Evolutionary conservation across 2,888 invertebrate genomes (phyloP).

Genomic region (Mesoligia furuncula): DNA sequence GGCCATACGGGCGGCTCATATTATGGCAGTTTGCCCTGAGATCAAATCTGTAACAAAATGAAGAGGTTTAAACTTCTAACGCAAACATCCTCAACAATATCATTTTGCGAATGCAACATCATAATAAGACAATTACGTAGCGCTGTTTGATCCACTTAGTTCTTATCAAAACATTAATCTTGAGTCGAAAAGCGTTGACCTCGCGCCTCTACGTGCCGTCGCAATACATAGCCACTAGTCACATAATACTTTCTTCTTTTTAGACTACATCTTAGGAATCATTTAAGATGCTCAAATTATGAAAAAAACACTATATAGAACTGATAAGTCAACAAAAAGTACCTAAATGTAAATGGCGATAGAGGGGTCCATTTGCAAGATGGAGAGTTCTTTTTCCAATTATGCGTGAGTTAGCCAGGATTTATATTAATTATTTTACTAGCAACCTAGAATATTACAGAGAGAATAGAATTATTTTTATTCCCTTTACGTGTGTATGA

Average conservation of each 20-base stretch:
- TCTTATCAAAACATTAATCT: slow-evolving; percentile 70
- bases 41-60: slow-evolving; percentile 66
- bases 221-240: slow-evolving; percentile 58
- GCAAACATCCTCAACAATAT: slow-evolving; percentile 59
- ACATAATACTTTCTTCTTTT: slow-evolving; percentile 61
- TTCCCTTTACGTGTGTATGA: background rate
- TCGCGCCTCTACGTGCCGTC: slow-evolving; percentile 59
- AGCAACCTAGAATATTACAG: background rate
- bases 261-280: slow-evolving; percentile 28
- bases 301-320: background rate
- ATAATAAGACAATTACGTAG: slow-evolving; percentile 71
- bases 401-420: background rate
- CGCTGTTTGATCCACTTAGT: slow-evolving; percentile 66
- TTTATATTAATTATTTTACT: background rate
- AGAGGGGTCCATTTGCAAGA: background rate
- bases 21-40: slow-evolving; percentile 48
- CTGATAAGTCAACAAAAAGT: background rate
- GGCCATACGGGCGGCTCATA: slow-evolving; percentile 16
- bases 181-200: slow-evolving; percentile 66
- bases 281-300: background rate
- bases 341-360: background rate
- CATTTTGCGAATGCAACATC: slow-evolving; percentile 67
- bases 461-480: background rate
- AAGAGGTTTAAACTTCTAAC: slow-evolving; percentile 55
- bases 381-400: background rate